phyloP scores from a whole-genome alignment of 2,888 invertebrate species.

The Deilephila porcellus region DNA sequence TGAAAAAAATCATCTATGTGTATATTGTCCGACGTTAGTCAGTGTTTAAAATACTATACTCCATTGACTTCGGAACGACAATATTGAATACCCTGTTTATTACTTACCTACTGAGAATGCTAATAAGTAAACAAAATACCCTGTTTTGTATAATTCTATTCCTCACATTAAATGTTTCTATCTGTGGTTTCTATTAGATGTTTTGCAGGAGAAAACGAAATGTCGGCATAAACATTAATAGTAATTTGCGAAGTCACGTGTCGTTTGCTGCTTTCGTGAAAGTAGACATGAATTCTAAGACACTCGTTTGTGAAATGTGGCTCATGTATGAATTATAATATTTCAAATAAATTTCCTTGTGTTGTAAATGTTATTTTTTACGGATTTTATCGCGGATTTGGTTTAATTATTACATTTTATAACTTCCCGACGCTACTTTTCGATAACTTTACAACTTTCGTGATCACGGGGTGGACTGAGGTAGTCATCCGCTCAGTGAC shows the following conservation, averaged over 20 bases:
- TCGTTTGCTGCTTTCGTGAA: slow-evolving; percentile 47
- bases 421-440: too few species aligned
- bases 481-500: too few species aligned
- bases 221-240: slow-evolving; percentile 31
- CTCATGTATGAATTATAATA: slow-evolving; percentile 48
- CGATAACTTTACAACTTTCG: too few species aligned
- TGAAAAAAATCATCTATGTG: too few species aligned
- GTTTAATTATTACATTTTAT: too few species aligned
- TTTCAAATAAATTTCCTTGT: slow-evolving; percentile 32
- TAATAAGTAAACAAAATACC: not conserved
- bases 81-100: too few species aligned
- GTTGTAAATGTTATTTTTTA: not conserved
- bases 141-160: slow-evolving; percentile 1
- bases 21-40: too few species aligned
- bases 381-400: too few species aligned
- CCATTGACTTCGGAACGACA: too few species aligned
- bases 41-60: too few species aligned
- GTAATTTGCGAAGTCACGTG: slow-evolving; percentile 46
- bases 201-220: slow-evolving; percentile 33
- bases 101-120: not conserved
- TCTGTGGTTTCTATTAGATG: too few species aligned
- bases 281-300: slow-evolving; percentile 47
- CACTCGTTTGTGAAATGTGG: slow-evolving; percentile 53
- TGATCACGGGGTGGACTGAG: too few species aligned
- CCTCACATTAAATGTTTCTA: not conserved